A percentile compares a stretch with the other conserved stretches of the same genome.
phyloP scores from a whole-genome alignment of 2,888 invertebrate species.

The Himalopsyche japonica region DNA sequence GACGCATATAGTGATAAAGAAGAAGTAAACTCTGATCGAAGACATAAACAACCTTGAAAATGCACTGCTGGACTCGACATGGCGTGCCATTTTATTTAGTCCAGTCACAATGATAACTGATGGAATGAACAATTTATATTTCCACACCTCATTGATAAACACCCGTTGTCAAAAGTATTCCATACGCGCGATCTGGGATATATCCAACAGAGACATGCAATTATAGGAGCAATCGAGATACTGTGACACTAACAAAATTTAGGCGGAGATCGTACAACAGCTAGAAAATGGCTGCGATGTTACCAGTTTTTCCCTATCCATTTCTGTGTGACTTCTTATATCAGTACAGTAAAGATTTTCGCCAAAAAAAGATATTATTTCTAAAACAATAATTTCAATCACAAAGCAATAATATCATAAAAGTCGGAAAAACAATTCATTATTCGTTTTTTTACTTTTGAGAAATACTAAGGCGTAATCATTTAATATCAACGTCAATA shows the following conservation, averaged over 20 bases:
- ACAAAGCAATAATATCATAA: no score
- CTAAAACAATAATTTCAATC: no score
- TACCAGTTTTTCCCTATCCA: not conserved
- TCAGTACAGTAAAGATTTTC: no score
- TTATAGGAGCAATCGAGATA: not conserved
- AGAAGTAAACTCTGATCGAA: slow-evolving; percentile 4
- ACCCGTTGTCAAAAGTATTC: not conserved
- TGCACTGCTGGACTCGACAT: not conserved
- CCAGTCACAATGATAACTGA: not conserved
- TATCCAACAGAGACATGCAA: not conserved
- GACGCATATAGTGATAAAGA: not conserved
- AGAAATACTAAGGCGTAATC: no score
- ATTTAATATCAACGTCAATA: no score
- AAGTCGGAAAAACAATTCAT: no score
- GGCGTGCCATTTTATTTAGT: slow-evolving; percentile 25
- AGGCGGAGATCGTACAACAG: not conserved
- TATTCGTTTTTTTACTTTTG: no score
- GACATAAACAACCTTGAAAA: slow-evolving; percentile 26
- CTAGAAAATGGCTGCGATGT: not conserved
- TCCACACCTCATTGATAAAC: not conserved
- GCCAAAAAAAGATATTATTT: no score
- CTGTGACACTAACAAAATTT: not conserved
- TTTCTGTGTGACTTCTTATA: not conserved
- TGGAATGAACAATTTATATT: not conserved
- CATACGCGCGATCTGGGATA: not conserved